Evolutionary conservation across 2,113 vertebrate species (phyloP).

Genomic region (Forbesichthys papilliferus): DNA sequence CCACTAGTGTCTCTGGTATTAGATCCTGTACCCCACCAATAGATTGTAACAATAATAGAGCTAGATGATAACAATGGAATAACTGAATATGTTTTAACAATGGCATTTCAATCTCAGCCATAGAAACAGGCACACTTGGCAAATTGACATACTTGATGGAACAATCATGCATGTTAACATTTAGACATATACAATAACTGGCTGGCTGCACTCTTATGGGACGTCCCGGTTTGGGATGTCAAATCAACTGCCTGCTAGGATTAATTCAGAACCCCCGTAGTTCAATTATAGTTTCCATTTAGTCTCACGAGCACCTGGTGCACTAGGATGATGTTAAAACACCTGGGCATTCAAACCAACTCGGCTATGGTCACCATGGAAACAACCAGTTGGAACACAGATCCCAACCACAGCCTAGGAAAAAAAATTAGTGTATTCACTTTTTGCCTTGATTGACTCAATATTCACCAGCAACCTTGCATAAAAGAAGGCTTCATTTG

Average conservation of each 20-base stretch:
- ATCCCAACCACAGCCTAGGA: too few relatives aligned
- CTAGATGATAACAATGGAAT: too few relatives aligned
- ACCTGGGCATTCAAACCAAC: neutral
- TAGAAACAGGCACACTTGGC: neutral
- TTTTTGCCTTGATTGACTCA: too few relatives aligned
- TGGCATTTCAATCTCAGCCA: neutral
- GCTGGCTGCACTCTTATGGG: neutral
- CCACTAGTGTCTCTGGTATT: too few relatives aligned
- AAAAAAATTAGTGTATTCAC: too few relatives aligned
- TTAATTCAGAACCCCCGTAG: neutral
- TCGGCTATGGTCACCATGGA: neutral
- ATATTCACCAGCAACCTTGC: too few relatives aligned
- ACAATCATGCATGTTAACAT: neutral
- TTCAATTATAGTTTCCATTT: neutral
- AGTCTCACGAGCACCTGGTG: neutral
- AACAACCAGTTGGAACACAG: neutral
- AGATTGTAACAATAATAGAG: too few relatives aligned
- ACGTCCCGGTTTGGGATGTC: neutral
- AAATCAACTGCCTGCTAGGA: neutral
- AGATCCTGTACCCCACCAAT: too few relatives aligned
- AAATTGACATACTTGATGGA: neutral
- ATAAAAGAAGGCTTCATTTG: too few relatives aligned
- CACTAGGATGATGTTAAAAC: neutral
- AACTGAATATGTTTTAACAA: neutral
- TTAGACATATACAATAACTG: neutral